Base-by-base conservation (phyloP, 1,140 invertebrate species). In the Brachystomella parvula region DNA sequence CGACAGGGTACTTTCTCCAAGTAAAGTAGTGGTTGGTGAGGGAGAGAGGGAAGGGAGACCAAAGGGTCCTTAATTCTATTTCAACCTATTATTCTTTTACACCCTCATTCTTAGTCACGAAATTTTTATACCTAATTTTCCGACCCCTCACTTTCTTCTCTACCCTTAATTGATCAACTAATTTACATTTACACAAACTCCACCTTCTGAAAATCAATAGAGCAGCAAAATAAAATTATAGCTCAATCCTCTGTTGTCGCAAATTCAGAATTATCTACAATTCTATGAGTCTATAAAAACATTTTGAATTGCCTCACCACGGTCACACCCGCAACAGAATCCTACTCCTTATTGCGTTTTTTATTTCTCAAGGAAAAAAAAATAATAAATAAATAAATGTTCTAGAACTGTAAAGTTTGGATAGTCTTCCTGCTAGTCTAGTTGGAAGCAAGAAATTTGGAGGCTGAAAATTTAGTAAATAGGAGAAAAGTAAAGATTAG, bases 31-130 rank as follows among this genome's bases (percentile, higher is more conserved):
- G 12, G 9, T 24, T 9, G 6, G 9, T 17, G 6, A 2, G 24
- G 59, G 6, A 35, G n/a, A 63, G 31, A 28, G 39, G 28, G 6
- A 29, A 28, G n/a, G 31, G 24, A 63, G 44, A n/a, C 61, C 61
- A 62, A 39, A 62, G 31, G 29, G 2, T 30, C 9, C 24, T 58
- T 53, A 53, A 53, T 53, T 53, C 49, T 53, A 53, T 53, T 53
- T 21, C 15, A 9, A 15, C 49, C 49, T 24, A 53, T 53, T 53
- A 9, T 53, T 53, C 49, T 53, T 53, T 53, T 53, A 53, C 24
- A 24, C 24, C 3, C 49, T 53, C 49, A 53, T 53, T 53, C 24
- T 24, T 15, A 53, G 49, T 9, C 49, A 53, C 9, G 24, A 26
- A 53, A n/a, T 15, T n/a, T n/a, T 53, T 53, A n/a, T 26, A n/a